Conservation (phyloP, 2,113 vertebrate genomes). For the Nyctereutes procyonoides region DNA sequence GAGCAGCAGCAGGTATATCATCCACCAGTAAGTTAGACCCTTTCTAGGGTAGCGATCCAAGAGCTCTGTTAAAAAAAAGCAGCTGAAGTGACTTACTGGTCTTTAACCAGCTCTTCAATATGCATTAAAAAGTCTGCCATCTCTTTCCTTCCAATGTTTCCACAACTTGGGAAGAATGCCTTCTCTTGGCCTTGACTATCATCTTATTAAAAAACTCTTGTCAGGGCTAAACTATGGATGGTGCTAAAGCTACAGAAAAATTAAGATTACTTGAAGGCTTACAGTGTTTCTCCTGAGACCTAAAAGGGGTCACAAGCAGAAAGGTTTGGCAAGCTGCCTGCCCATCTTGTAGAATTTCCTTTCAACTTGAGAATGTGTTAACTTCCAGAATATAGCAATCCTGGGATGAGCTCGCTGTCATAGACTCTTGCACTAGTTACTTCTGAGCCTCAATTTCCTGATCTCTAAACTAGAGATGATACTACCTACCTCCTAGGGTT, state of each 20-base stretch:
- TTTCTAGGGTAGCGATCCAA: neutral
- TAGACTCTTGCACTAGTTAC: neutral
- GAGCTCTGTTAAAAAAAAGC: neutral
- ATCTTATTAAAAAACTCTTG: neutral
- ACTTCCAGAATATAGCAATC: neutral
- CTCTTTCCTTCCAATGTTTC: neutral
- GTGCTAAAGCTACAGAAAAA: conserved; percentile 23
- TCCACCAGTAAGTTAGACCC: neutral
- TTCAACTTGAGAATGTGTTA: neutral
- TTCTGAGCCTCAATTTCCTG: neutral
- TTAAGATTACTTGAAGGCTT: neutral
- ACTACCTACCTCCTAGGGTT: neutral
- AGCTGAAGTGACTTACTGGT: neutral
- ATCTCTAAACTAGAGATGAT: neutral
- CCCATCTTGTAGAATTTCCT: neutral
- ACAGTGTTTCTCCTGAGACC: neutral
- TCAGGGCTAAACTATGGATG: neutral
- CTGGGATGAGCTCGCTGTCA: neutral
- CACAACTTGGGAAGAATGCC: neutral
- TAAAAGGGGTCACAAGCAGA: neutral
- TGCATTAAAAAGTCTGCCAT: neutral
- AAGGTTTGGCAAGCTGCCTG: neutral
- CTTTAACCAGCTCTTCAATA: neutral
- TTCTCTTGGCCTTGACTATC: neutral
- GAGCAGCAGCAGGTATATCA: neutral